These are phyloP conservation scores for Podiceps cristatus DNA, from an alignment of 2,113 vertebrate species.

Conservation along the genomic window DNA sequence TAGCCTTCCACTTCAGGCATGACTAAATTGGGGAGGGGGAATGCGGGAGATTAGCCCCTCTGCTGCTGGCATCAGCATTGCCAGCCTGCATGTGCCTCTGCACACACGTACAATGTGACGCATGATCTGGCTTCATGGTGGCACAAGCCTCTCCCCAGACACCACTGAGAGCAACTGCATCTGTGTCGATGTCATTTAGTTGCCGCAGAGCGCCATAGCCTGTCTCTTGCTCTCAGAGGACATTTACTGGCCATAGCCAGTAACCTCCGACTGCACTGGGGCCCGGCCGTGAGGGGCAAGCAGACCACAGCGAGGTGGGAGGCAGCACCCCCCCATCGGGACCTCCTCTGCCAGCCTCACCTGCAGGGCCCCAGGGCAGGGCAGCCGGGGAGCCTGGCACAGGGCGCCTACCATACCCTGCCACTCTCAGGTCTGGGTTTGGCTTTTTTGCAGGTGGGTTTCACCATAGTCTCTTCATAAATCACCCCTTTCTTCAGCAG, in stretches of 20 bases:
- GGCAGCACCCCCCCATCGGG: accelerated
- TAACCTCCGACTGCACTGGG: background rate
- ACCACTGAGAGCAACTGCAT: background rate
- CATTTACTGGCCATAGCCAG: background rate
- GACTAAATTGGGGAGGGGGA: background rate
- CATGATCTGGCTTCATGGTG: background rate
- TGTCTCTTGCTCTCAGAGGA: background rate
- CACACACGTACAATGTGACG: accelerated
- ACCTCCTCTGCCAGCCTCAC: background rate
- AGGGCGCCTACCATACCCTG: background rate
- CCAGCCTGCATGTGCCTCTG: background rate
- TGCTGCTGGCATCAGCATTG: background rate
- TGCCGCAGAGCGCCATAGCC: background rate
- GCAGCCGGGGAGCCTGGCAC: background rate
- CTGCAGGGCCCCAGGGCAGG: background rate
- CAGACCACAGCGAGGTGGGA: background rate
- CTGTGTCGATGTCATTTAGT: accelerated
- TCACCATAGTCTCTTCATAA: background rate
- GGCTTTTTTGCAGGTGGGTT: background rate
- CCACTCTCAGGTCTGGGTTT: accelerated
- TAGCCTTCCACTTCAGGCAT: background rate
- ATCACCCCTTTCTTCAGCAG: background rate
- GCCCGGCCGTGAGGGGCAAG: background rate
- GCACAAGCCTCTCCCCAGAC: background rate
- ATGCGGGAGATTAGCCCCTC: background rate